A percentile compares a stretch with the other conserved stretches of the same genome.
Evolutionary conservation across 2,888 invertebrate species (phyloP).

Genomic region (Seira sanloemensis): DNA sequence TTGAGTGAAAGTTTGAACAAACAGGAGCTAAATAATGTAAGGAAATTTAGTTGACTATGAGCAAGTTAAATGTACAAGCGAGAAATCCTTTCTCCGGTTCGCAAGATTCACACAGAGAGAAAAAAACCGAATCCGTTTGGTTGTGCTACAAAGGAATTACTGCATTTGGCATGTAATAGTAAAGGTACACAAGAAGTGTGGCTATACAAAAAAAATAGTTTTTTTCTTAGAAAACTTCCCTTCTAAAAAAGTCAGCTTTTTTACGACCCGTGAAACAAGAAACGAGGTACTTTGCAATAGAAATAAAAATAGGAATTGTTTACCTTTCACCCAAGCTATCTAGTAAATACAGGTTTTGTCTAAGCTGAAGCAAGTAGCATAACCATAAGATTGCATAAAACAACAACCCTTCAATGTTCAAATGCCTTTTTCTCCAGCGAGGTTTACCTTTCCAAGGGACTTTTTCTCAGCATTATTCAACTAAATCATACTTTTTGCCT

Average conservation of each 20-base stretch:
- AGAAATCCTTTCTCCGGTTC: constrained; percentile 58
- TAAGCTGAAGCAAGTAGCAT: too few species aligned
- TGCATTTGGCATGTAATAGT: background rate
- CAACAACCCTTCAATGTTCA: too few species aligned
- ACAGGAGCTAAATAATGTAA: constrained; percentile 4
- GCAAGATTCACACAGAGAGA: constrained; percentile 33
- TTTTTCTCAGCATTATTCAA: too few species aligned
- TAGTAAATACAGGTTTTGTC: constrained; percentile 29
- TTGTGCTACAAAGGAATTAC: background rate
- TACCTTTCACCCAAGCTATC: constrained; percentile 47
- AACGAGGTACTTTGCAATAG: background rate
- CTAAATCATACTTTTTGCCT: too few species aligned
- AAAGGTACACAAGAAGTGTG: background rate
- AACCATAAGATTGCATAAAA: too few species aligned
- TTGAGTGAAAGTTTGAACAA: background rate
- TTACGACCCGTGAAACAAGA: background rate
- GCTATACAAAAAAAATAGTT: background rate
- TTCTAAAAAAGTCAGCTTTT: constrained; percentile 11
- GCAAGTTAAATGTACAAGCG: constrained; percentile 30
- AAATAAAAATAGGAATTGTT: constrained; percentile 31
- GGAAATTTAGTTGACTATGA: background rate
- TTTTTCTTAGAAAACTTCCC: constrained; percentile 31
- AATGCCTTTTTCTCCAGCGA: too few species aligned
- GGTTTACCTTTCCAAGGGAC: too few species aligned
- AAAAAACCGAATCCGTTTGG: background rate